Evolutionary conservation across 2,113 vertebrate species (phyloP).

Genomic region (Rhegmatorhina hoffmannsi): DNA sequence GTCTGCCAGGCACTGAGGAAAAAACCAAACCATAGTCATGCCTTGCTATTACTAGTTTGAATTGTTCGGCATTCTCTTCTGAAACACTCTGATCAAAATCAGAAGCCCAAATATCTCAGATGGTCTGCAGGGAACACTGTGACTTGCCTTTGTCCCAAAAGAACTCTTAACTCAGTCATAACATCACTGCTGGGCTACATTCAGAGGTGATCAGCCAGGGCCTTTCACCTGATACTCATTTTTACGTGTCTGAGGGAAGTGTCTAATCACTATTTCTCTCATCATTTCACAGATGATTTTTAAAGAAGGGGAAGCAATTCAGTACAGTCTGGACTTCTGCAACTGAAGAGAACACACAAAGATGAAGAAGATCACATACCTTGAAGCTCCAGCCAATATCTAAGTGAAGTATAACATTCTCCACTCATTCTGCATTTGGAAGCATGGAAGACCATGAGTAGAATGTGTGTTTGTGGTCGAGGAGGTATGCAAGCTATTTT

Average conservation of each 20-base stretch:
- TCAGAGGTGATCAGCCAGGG: neutral
- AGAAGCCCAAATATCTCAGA: neutral
- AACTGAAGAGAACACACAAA: neutral
- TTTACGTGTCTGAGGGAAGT: neutral
- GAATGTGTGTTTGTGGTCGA: constrained; percentile 66
- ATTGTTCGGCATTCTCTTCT: neutral
- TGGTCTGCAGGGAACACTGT: neutral
- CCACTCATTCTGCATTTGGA: neutral
- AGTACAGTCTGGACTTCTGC: neutral
- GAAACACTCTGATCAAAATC: neutral
- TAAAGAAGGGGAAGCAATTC: neutral
- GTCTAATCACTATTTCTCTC: neutral
- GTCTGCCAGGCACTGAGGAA: neutral
- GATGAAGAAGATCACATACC: neutral
- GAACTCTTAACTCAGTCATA: neutral
- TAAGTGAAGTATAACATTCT: constrained; percentile 30
- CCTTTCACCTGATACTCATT: neutral
- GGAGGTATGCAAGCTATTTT: constrained; percentile 64
- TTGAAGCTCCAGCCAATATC: constrained; percentile 1
- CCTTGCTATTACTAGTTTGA: neutral
- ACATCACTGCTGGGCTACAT: neutral
- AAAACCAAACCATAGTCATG: neutral
- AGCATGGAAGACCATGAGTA: constrained; percentile 43
- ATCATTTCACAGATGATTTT: neutral
- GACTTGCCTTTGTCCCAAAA: neutral